Base-by-base conservation (phyloP, 1,140 invertebrate species). In the Saccostrea echinata region DNA sequence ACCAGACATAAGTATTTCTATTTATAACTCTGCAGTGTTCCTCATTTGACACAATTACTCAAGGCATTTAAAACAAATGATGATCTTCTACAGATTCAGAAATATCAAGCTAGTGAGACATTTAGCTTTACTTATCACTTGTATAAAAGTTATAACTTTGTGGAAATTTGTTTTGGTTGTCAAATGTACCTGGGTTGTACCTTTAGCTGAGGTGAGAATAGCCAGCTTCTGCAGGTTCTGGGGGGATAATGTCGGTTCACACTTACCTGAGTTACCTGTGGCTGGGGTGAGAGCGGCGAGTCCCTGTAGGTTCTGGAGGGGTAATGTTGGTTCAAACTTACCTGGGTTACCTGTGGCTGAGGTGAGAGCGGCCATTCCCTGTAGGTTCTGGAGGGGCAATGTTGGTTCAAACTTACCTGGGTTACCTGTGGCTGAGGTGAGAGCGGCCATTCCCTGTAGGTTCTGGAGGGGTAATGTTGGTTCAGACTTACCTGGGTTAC, bases 351-450 rank as follows among this genome's bases (percentile, higher is more conserved):
- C 94, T 35, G 95, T 94, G 52, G 96, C 91, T 90, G 95, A 95
- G 18, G 96, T 96, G 82, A 97, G 93, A 12, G 96, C 96, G 35
- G 96, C 96, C 81, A 97, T 92, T 90, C 96, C 95, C 89, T 96
- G 96, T 30, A 97, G 94, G 92, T 96, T 97, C 89, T 94, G 93
- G 53, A 94, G 27, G n/a, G 68, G 68, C 30, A 71, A 71, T 33
- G 68, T 33, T 30, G 68, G 68, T 68, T 51, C 2, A 27, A 21
- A 30, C 92, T 90, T 93, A 95, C 95, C 94, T 91, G 95, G 94
- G 91, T 95, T 96, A 85, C 94, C 94, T 35, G 95, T 94, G 52
- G 96, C 91, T 90, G 95, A 95, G 18, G 96, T 96, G 82, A 97
- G 93, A 12, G 96, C 96, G 35, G 96, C 96, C 81, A 97, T 92